Evolutionary conservation across 2,888 invertebrate genomes (phyloP), one percentile per base, ranked within the genome.

Genomic region (Pandemis cinnamomeana): DNA sequence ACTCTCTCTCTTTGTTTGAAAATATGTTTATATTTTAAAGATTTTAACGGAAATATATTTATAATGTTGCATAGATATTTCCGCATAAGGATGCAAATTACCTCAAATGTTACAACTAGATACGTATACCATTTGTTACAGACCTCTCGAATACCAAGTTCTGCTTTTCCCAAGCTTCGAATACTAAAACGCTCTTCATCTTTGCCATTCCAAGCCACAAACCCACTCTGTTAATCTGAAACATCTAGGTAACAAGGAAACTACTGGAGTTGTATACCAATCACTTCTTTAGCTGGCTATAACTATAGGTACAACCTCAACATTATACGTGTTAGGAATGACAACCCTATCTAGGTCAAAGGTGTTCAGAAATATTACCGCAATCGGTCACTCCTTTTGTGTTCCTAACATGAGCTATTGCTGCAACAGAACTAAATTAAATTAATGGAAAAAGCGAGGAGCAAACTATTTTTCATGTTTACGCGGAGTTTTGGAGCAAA

Each of bases 321-420:
- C 13, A 7, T 13, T 67, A 62, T 27, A 63, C 62, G 72, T 53
- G 67, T 61, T 62, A 67, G 53, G 72, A 72, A 72, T 67, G 53
- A 46, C 48, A 62, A 36, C 44, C 41, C 7, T 13, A 68, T 27
- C 13, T 67, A 55, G 53, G 58, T 58, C 44, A 58, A 67, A 64
- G 46, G 48, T 27, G 48, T n/a, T n/a, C 42, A 67, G 58, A 67
- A 67, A 58, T 27, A 58, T 58, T 67, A 58, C 42, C 7, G 15
- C 41, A 58, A 58, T 58, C 58, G 27, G 11, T 58, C 58, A 58
- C 58, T 58, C 27, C 58, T 58, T 55, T 58, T 58, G 58, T 58
- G 61, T 7, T 61, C 41, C 2, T 61, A 61, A 61, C 20, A 36
- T 61, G 61, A 61, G 7, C 41, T 42, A 61, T 61, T 61, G 42